Conservation (phyloP, 1,140 invertebrate species). For the Orius insidiosus region DNA sequence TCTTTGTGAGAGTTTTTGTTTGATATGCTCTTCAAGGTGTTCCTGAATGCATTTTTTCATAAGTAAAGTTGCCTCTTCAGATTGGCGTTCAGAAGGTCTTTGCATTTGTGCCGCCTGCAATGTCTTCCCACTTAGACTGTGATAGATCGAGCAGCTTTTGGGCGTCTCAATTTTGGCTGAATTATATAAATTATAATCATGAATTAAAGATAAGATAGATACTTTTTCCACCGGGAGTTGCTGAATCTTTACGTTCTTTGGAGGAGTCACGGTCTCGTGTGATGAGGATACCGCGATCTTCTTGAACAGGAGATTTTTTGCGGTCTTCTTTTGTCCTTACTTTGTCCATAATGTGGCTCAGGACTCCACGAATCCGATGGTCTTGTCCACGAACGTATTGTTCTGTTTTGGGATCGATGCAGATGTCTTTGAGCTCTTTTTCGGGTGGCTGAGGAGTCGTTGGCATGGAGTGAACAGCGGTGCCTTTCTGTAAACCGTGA, state of each 20-base stretch:
- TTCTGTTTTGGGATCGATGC: slow-evolving; percentile 3
- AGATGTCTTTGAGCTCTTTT: slow-evolving; percentile 7
- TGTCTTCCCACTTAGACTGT: slow-evolving; percentile 19
- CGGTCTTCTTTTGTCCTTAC: slow-evolving; percentile 32
- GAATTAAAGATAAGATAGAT: background rate
- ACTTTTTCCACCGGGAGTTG: background rate
- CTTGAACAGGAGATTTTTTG: slow-evolving; percentile 28
- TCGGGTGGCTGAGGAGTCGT: slow-evolving; percentile 6
- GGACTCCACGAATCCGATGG: slow-evolving; percentile 26
- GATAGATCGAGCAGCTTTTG: slow-evolving; percentile 17
- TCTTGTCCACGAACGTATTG: slow-evolving; percentile 12
- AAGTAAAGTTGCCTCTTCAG: slow-evolving; percentile 8
- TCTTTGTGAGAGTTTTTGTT: slow-evolving; percentile 30
- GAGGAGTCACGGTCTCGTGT: slow-evolving; percentile 15
- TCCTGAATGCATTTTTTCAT: slow-evolving; percentile 22
- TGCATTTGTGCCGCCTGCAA: background rate
- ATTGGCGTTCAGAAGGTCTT: background rate
- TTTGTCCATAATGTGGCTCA: slow-evolving; percentile 37
- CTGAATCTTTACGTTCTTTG: slow-evolving; percentile 16
- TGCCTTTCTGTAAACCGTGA: slow-evolving; percentile 15
- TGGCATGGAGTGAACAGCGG: slow-evolving; percentile 1
- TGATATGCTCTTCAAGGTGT: slow-evolving; percentile 29
- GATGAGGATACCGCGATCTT: slow-evolving; percentile 14
- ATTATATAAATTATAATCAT: background rate
- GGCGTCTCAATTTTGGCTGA: background rate